phyloP scores from a whole-genome alignment of 2,888 invertebrate species.

The Lordiphosa andalusiaca region DNA sequence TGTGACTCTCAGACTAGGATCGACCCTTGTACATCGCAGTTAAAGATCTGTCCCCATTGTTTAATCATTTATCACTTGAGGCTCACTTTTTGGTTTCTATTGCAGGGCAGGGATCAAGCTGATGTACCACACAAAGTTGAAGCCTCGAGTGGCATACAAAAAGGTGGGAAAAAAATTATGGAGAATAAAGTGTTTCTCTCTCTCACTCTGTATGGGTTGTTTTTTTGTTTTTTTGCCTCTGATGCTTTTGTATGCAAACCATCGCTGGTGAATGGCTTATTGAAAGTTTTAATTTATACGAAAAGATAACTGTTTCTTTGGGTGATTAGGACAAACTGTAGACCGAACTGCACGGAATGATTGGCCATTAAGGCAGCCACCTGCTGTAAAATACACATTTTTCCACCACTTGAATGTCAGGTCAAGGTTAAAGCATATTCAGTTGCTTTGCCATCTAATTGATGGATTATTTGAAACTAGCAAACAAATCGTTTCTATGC shows the following conservation, averaged over 20 bases:
- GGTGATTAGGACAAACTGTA: constrained; percentile 21
- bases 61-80: constrained; percentile 68
- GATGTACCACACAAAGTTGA: neutral
- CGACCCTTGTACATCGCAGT: neutral
- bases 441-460: constrained; percentile 11
- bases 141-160: too few relatives aligned
- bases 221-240: neutral
- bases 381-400: constrained; percentile 15
- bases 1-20: neutral
- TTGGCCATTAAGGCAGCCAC: neutral
- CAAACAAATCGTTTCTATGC: constrained; percentile 9
- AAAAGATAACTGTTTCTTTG: constrained; percentile 9
- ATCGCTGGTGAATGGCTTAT: constrained; percentile 4
- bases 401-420: constrained; percentile 28
- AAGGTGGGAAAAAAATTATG: too few relatives aligned
- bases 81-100: constrained; percentile 55
- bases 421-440: constrained; percentile 34
- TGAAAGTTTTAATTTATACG: constrained; percentile 33
- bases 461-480: constrained; percentile 31
- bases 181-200: too few relatives aligned
- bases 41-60: constrained; percentile 56
- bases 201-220: too few relatives aligned
- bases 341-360: neutral
- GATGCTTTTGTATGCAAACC: constrained; percentile 21
- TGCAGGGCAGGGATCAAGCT: constrained; percentile 49